phyloP scores from a whole-genome alignment of 2,113 vertebrate species.

The Lepus europaeus region DNA sequence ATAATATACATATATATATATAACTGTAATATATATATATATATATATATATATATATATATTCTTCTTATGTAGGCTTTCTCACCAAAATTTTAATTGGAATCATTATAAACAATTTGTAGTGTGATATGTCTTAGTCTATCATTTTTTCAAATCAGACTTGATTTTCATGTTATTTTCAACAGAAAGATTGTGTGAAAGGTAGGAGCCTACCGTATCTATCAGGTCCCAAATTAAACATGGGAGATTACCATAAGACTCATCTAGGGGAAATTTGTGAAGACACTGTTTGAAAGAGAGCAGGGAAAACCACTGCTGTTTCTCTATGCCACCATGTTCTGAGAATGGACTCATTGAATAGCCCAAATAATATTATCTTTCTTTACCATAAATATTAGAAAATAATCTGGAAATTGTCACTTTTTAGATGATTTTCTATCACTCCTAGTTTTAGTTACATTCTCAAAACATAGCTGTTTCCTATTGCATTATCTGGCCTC shows the following conservation, averaged over 20 bases:
- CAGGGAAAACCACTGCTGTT: not conserved
- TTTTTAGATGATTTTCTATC: slow-evolving; percentile 25
- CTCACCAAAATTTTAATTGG: slow-evolving; percentile 6
- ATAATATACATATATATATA: no score
- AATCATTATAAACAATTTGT: not conserved
- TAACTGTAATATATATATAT: no score
- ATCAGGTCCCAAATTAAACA: not conserved
- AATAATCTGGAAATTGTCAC: not conserved
- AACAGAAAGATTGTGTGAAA: not conserved
- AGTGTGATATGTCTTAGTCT: not conserved
- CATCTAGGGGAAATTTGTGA: not conserved
- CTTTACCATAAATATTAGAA: not conserved
- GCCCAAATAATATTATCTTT: not conserved
- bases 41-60: not conserved
- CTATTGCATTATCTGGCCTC: slow-evolving; percentile 26
- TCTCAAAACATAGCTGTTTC: slow-evolving; percentile 52
- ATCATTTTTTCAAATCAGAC: slow-evolving; percentile 8
- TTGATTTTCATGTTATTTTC: not conserved
- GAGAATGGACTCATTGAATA: not conserved
- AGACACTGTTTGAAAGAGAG: not conserved
- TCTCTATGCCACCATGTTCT: not conserved
- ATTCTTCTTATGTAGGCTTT: not conserved
- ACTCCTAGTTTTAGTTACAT: not conserved
- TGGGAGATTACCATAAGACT: not conserved
- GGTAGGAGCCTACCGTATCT: not conserved